Conservation (phyloP, 2,888 invertebrate genomes). For the Cataglyphis albicans region DNA sequence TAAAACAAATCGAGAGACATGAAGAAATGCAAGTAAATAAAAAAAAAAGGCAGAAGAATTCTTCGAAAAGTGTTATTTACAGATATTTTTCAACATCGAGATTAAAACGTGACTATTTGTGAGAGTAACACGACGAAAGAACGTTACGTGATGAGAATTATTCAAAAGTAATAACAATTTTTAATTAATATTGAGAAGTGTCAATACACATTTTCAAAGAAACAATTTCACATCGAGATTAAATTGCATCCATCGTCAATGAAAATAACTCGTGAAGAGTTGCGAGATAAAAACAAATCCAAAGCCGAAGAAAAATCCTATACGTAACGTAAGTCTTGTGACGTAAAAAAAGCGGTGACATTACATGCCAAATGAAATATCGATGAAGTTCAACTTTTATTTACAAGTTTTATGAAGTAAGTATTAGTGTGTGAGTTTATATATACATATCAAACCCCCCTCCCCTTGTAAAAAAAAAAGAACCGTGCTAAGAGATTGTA, state of each 20-base stretch:
- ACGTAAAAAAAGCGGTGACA: slow-evolving; percentile 35
- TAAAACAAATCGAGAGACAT: slow-evolving; percentile 56
- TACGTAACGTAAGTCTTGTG: slow-evolving; percentile 27
- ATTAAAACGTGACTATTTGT: slow-evolving; percentile 1
- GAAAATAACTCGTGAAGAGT: neutral
- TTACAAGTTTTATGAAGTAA: slow-evolving; percentile 59
- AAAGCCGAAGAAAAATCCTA: slow-evolving; percentile 40
- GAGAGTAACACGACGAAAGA: neutral
- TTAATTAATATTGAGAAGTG: neutral
- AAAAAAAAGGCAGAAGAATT: slow-evolving; percentile 42
- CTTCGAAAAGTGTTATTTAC: slow-evolving; percentile 45
- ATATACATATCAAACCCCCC: slow-evolving; percentile 56
- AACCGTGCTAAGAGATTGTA: slow-evolving; percentile 55
- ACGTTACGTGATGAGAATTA: slow-evolving; percentile 4
- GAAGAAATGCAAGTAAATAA: slow-evolving; percentile 52
- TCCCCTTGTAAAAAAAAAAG: neutral
- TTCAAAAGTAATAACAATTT: slow-evolving; percentile 13
- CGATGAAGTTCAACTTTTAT: slow-evolving; percentile 35
- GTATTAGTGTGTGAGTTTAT: slow-evolving; percentile 2
- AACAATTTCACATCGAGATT: slow-evolving; percentile 42
- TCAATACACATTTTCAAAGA: slow-evolving; percentile 37
- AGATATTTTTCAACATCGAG: slow-evolving; percentile 38
- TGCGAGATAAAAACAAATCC: slow-evolving; percentile 44
- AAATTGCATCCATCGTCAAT: slow-evolving; percentile 8
- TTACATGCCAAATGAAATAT: slow-evolving; percentile 49